Base-by-base conservation (phyloP, 2,797 vertebrate species). In the Apodemus agrarius region DNA sequence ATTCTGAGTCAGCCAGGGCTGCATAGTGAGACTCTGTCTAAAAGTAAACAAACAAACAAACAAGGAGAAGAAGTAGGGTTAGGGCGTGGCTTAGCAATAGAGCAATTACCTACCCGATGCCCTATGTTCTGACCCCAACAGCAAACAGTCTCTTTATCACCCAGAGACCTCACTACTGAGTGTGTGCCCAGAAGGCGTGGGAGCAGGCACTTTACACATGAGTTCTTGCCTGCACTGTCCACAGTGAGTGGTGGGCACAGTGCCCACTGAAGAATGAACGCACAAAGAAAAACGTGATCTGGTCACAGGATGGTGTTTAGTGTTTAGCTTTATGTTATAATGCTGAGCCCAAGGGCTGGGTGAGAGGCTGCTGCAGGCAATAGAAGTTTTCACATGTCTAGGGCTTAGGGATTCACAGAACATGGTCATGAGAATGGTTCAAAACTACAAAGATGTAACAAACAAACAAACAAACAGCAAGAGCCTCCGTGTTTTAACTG, bases 371-470 rank as follows among this genome's bases (percentile, higher is more conserved):
- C 52, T 63, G 54, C 17, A 2, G 37, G 16, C 13, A 14, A 12
- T 65, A 34, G 40, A 80, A 34, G 31, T 80, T 24, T 31, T 12
- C 8, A 9, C 2, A 2, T 1, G 1, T 5, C 21, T 0, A 19
- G 1, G n/a, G 19, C 78, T 10, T 13, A 3, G 26, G 6, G 0
- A 43, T 75, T 52, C 89, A 5, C 43, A 24, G 49, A 61, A 72
- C 11, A 0, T 29, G 3, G 13, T n/a, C 16, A 22, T 34, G 34
- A 74, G 74, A 79, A 76, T 67, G 34, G 46, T 43, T 75, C 65
- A 69, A 52, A 59, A 52, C 37, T 79, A 43, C 34, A 49, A 54
- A 29, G 31, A 78, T 82, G 34, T 65, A 52, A n/a, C 57, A 85
- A 54, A 76, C 5, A 65, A 65, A 31, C 29, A 67, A 34, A 34